Evolutionary conservation across 92 coral and sea anemone species (phyloP), one percentile per base, ranked within the genome.

Genomic region (Zoanthus solanderi): DNA sequence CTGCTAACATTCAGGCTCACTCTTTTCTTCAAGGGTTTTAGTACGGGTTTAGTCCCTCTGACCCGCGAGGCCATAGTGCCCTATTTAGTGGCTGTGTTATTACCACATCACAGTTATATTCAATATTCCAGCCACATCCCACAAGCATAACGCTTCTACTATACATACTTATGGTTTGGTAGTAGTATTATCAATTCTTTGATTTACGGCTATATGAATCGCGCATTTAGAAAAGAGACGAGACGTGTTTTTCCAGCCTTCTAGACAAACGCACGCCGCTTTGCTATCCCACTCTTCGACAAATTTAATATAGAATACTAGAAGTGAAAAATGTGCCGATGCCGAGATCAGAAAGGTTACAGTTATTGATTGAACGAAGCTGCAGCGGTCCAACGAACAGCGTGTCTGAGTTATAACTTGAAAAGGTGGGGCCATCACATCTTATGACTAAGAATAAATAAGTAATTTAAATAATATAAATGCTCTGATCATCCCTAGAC

Each of bases 121-220:
- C 23, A 23, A 23, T 23, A 23, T 23, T 23, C 23, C 23, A 23
- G 23, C 23, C 23, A 23, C 23, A 23, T 23, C 23, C 23, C 23
- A 23, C 23, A 23, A 23, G 23, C 23, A 23, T 0, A 23, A 23
- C 23, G 23, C 23, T 23, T 23, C 23, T 23, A 23, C 23, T 79
- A 66, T 47, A 79, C 84, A n/a, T 63, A 79, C 23, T 72, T 79
- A 42, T 79, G 84, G 73, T 79, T 18, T 23, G 32, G 73, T n/a
- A 79, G 84, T 18, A 61, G 60, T 11, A 14, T 61, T 79, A 37
- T 79, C 44, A 79, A 44, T 60, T 72, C 84, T 8, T 32, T 65
- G 37, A 42, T 79, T 37, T 79, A 63, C 42, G 34, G 74, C 6
- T 79, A 61, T 18, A 63, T 79, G 84, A 79, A 63, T 63, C 84